phyloP scores from a whole-genome alignment of 2,888 invertebrate species.

The Mesoligia furuncula region DNA sequence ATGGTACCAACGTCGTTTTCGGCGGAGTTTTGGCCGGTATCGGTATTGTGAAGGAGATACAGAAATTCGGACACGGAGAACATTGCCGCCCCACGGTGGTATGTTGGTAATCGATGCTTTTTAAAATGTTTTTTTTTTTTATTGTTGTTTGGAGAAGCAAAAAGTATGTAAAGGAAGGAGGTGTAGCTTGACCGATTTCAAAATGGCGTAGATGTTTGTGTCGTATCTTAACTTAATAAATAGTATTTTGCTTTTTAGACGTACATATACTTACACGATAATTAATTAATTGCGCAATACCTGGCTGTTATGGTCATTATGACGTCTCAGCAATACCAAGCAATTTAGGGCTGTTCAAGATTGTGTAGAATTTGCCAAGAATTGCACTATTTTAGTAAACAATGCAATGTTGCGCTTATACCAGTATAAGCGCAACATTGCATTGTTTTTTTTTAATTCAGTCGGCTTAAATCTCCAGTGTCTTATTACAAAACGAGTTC shows the following conservation, averaged over 20 bases:
- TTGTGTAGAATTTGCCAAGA: background rate
- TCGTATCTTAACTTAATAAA: background rate
- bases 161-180: background rate
- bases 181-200: background rate
- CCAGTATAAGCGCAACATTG: background rate
- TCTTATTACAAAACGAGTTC: too few species aligned
- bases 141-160: background rate
- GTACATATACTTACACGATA: background rate
- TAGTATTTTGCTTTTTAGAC: background rate
- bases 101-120: constrained; percentile 74
- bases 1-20: constrained; percentile 95
- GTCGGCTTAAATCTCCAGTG: too few species aligned
- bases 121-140: constrained; percentile 22
- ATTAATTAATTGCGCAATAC: background rate
- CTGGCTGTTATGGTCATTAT: background rate
- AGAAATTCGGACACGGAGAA: constrained; percentile 88
- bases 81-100: constrained; percentile 91
- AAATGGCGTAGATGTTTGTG: background rate
- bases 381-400: background rate
- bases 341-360: background rate
- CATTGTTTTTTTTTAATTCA: background rate
- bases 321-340: background rate
- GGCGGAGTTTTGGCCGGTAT: constrained; percentile 95
- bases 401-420: too few species aligned
- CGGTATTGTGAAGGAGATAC: constrained; percentile 93